phyloP scores from a whole-genome alignment of 1,140 invertebrate genomes.

The Drosophila kikkawai region DNA sequence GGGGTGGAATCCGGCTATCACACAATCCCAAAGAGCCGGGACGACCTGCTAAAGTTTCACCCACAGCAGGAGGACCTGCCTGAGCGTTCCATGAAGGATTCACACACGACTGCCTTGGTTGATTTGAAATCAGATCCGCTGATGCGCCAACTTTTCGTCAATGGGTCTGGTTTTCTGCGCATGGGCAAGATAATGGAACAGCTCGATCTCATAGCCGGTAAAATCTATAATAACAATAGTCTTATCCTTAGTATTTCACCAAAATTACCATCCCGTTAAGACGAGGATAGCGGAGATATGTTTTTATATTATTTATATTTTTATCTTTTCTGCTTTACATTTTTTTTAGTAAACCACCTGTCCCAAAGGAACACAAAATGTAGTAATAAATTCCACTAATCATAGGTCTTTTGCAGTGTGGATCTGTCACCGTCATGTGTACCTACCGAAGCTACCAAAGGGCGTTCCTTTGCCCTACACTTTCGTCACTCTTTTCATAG shows the following conservation, averaged over 20 bases:
- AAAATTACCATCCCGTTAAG: neutral
- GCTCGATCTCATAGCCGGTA: conserved; percentile 91
- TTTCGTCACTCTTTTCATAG: conserved; percentile 91
- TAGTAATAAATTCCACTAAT: neutral
- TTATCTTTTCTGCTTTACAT: too few relatives aligned
- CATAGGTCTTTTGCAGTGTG: conserved; percentile 77
- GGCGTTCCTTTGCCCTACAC: conserved; percentile 87
- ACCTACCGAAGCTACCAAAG: conserved; percentile 86
- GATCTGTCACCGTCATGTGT: conserved; percentile 89
- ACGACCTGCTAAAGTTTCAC: conserved; percentile 62
- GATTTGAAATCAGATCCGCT: conserved; percentile 87
- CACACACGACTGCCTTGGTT: conserved; percentile 88
- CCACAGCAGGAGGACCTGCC: conserved; percentile 84
- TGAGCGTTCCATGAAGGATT: conserved; percentile 87
- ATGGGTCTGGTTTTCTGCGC: conserved; percentile 87
- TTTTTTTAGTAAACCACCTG: too few relatives aligned
- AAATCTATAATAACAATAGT: neutral
- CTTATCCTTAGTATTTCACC: neutral
- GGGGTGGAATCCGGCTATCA: conserved; percentile 65
- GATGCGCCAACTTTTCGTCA: conserved; percentile 89
- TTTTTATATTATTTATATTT: too few relatives aligned
- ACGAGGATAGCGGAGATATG: neutral
- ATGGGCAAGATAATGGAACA: conserved; percentile 92
- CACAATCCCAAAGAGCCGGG: conserved; percentile 60
- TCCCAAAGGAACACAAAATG: neutral